phyloP scores from a whole-genome alignment of 2,113 vertebrate genomes.

The Paradoxurus hermaphroditus region DNA sequence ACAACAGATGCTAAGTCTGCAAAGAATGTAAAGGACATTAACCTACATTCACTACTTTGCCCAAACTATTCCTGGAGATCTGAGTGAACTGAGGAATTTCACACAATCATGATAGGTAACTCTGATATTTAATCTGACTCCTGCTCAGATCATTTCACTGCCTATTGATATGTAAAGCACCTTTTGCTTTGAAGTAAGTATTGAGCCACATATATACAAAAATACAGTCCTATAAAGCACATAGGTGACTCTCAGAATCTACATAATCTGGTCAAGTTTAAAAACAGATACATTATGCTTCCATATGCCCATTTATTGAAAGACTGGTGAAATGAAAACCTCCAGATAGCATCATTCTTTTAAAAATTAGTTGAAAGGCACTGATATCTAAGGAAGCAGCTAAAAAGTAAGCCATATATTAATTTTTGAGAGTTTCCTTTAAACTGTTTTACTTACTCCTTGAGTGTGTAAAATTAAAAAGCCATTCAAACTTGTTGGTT shows the following conservation, averaged over 20 bases:
- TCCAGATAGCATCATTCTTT: neutral
- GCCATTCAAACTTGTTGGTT: neutral
- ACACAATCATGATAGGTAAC: neutral
- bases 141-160: slow-evolving; percentile 6
- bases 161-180: slow-evolving; percentile 10
- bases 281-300: neutral
- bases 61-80: neutral
- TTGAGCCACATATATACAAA: neutral
- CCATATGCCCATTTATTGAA: neutral
- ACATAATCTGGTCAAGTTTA: neutral
- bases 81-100: neutral
- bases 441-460: neutral
- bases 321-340: neutral
- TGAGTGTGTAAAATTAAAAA: slow-evolving; percentile 6
- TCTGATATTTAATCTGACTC: slow-evolving; percentile 26
- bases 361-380: slow-evolving; percentile 5
- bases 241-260: neutral
- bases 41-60: neutral
- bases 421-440: slow-evolving; percentile 13
- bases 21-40: slow-evolving; percentile 18
- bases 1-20: neutral
- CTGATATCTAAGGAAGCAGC: neutral
- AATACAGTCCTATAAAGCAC: neutral
- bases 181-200: slow-evolving; percentile 35
- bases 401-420: neutral